Base-by-base conservation (phyloP, 2,888 invertebrate species). In the Liopterus haemorrhoidalis region DNA sequence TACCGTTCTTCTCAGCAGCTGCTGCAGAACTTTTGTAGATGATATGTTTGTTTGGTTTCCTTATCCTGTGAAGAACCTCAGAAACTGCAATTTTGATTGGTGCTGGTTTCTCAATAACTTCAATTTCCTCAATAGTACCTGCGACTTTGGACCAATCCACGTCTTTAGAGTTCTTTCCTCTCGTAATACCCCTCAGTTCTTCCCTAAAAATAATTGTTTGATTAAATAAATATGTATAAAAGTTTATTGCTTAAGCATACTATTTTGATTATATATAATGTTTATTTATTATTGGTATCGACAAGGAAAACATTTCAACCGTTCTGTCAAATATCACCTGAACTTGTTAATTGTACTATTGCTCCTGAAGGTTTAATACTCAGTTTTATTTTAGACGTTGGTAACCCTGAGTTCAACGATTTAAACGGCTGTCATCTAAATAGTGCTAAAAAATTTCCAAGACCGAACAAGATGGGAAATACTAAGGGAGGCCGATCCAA, bases 141-240 rank as follows among this genome's bases (percentile, higher is more conserved):
- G 90, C 90, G 0, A 91, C 79, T 27, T 78, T 74, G 1, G 79
- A 74, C 91, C 91, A 92, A 67, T 91, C 88, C 0, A 91, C 77
- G 64, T 92, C 91, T 65, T 89, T 87, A 0, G 81, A 82, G 62
- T 82, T 82, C 56, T 82, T 82, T 24, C 86, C 88, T 52, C 92
- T 77, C 0, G 90, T 85, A 20, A 88, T 79, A 14, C 92, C 91
- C 19, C 84, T 69, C 4, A 93, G 73, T 66, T 93, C 92, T 68
- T 93, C 92, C 51, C 87, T 83, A 61, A 5, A 60, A 52, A 35
- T 24, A 9, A 22, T 14, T 28, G 15, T 8, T n/a, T 14, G 12
- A 9, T 16, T 21, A 25, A 6, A 37, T 12, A 3, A 3, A 4
- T 12, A 12, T 15, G 14, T 9, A 31, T 9, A 14, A 14, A 14